A percentile compares a stretch with the other conserved stretches of the same genome.
Evolutionary conservation across 2,113 vertebrate species (phyloP).

Genomic region (Anarrhichthys ocellatus): DNA sequence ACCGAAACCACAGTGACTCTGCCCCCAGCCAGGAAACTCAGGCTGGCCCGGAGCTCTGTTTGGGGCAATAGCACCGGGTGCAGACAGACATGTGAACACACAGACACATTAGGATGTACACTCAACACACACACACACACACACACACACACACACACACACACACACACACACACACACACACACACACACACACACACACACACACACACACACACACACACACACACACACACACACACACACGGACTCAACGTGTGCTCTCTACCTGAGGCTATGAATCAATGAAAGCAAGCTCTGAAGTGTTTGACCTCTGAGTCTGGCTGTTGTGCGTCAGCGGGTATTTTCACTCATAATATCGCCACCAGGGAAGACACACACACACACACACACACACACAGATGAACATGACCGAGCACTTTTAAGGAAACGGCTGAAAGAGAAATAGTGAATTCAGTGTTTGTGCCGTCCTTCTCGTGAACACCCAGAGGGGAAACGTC

Average conservation of each 20-base stretch:
- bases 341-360: conserved; percentile 82
- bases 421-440: conserved; percentile 25
- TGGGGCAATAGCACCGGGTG: conserved; percentile 60
- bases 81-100: conserved; percentile 66
- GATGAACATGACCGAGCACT: conserved; percentile 62
- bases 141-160: conserved; percentile 39
- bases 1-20: conserved; percentile 46
- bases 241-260: conserved; percentile 36
- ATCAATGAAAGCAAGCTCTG: conserved; percentile 71
- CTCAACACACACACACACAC: conserved; percentile 50
- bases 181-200: conserved; percentile 35
- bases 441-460: not conserved
- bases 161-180: conserved; percentile 40
- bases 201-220: conserved; percentile 41
- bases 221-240: conserved; percentile 32
- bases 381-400: conserved; percentile 34
- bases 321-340: conserved; percentile 74
- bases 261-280: conserved; percentile 71
- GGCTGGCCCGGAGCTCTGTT: conserved; percentile 72
- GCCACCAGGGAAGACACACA: conserved; percentile 53
- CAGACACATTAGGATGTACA: conserved; percentile 46
- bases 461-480: not conserved
- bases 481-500: not conserved
- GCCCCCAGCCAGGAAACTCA: conserved; percentile 71
- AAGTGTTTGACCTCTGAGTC: conserved; percentile 75